Base-by-base conservation (phyloP, 2,888 invertebrate species). In the Conus canariensis region DNA sequence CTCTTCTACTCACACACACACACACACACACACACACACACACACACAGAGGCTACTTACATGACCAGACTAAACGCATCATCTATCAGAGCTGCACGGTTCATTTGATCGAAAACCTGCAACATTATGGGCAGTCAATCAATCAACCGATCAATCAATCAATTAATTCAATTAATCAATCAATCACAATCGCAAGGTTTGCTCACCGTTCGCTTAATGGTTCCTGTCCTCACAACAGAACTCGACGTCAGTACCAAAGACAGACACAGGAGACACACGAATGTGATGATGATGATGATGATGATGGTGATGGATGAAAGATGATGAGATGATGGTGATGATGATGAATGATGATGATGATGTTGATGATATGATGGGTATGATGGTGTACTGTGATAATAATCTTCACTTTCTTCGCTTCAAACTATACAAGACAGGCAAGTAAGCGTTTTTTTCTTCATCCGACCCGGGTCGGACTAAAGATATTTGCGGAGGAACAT, bases 51-150 rank as follows among this genome's bases (percentile, higher is more conserved):
- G 25, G 30, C 8, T 56, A 88, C 89, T 83, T 58, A 89, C 89
- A 85, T 89, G 70, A 85, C 89, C 14, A 89, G 59, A 25, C 85
- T 89, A 30, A 59, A 89, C 5, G 89, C 89, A 56, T 89, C 89
- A 25, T 89, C 89, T 19, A 89, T 60, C 16, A 89, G 30, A 14
- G 89, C 67, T 9, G 85, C 89, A 10, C 89, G 30, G 70, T 89
- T 89, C 8, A 89, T 10, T 22, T 83, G 60, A 58, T 89, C 22
- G 58, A 89, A 67, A 22, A 56, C 89, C 89, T 89, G 60, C 22
- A n/a, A 30, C n/a, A n/a, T n/a, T 10, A 74, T 10, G 19, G 45
- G 45, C 45, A 45, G 45, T 4, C 45, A 45, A 45, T 45, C 45
- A 45, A 74, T 74, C n/a, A 74, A 22, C n/a, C 74, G 10, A n/a